Evolutionary conservation across 2,797 vertebrate genomes (phyloP), one percentile per base, ranked within the genome.

Genomic region (Merluccius polli): DNA sequence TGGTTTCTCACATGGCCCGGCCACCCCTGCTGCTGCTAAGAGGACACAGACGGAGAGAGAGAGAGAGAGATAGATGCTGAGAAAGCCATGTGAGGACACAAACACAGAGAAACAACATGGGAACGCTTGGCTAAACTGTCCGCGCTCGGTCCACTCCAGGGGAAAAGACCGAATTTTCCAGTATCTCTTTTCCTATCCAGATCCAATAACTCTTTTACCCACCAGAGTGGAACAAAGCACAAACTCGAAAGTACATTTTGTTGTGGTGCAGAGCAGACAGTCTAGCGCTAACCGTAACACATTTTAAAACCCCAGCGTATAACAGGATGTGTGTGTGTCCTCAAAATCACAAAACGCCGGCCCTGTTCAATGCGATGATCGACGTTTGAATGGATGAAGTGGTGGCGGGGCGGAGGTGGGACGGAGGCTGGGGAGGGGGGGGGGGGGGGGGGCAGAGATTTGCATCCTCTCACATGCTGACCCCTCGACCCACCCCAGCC

Each of bases 1-100:
- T 86, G 77, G 84, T 90, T 90, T 90, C 88, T 93, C 88, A 91
- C 89, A 89, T 86, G 90, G 91, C 87, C 84, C 8, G 79, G 82
- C 87, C 92, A 87, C 82, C 88, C 88, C 83, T 87, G 81, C 82
- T 87, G 83, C 82, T 79, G 78, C 80, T 84, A 84, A 84, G 82
- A 81, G 79, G 77, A 86, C 79, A 38, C 59, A 65, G 59, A 27
- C 59, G 24, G 24, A 11, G 6, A 27, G 52, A 52, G 18, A 21
- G 48, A 52, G 4, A 21, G 48, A 9, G 48, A 52, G 48, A 52
- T 3, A 13, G 44, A 89, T 87, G 85, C 89, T 91, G 88, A 91
- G 88, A 91, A 90, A 90, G 82, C 73, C 78, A 76, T 75, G 31
- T 8, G n/a, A 82, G 79, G 73, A 83, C 80, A 83, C 77, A 10